Evolutionary conservation across 2,797 vertebrate genomes (phyloP).

Genomic region (Eleutherodactylus coqui): DNA sequence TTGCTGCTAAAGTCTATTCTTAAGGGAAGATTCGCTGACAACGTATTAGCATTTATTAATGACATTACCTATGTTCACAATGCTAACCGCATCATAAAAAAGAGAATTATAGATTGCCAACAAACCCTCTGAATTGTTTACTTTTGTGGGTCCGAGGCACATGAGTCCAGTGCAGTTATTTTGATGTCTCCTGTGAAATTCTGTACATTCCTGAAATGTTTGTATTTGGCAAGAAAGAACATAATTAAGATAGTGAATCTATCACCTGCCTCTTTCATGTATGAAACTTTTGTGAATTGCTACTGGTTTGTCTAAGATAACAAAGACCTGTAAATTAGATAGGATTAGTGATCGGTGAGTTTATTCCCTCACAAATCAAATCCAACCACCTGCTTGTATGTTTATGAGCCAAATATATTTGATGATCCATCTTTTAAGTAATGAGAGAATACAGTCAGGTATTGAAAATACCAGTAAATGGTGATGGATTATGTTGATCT

Average conservation of each 20-base stretch:
- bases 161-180: background rate
- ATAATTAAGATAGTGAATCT: constrained; percentile 55
- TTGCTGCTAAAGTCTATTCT: background rate
- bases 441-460: constrained; percentile 59
- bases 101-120: no score
- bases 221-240: constrained; percentile 37
- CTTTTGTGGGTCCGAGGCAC: background rate
- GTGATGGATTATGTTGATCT: constrained; percentile 62
- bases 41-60: background rate
- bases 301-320: constrained; percentile 50
- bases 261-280: constrained; percentile 51
- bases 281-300: constrained; percentile 41
- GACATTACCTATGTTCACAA: background rate
- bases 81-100: no score
- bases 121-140: background rate
- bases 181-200: background rate
- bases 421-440: constrained; percentile 61
- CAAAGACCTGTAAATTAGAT: constrained; percentile 53
- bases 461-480: constrained; percentile 61
- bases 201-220: background rate
- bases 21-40: background rate
- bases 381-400: constrained; percentile 59
- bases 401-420: constrained; percentile 61
- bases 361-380: constrained; percentile 52
- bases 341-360: constrained; percentile 44